Percentiles rank a stretch among this genome's conserved stretches.
Conservation (phyloP, 2,113 vertebrate genomes). For the Hipposideros armiger region DNA sequence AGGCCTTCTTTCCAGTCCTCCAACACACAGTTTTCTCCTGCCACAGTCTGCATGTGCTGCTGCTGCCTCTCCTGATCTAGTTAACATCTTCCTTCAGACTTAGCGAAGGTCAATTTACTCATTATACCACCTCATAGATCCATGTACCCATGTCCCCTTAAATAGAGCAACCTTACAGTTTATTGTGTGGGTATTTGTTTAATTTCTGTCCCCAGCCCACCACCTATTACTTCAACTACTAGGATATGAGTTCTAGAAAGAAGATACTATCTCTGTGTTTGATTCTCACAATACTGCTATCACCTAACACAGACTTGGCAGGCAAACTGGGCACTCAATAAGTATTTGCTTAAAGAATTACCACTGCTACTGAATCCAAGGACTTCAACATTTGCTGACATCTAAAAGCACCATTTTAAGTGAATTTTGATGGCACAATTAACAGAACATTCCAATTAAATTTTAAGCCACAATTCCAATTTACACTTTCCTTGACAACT, state of each 20-base stretch:
- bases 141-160: background rate
- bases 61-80: background rate
- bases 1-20: background rate
- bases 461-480: conserved; percentile 51
- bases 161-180: background rate
- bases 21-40: background rate
- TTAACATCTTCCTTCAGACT: conserved; percentile 15
- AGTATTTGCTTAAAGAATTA: conserved; percentile 55
- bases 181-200: background rate
- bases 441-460: conserved; percentile 1
- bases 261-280: background rate
- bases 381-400: conserved; percentile 24
- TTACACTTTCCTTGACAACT: conserved; percentile 54
- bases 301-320: background rate
- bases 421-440: conserved; percentile 21
- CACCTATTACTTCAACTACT: background rate
- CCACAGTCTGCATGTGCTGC: background rate
- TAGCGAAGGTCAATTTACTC: background rate
- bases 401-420: conserved; percentile 26
- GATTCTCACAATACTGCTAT: background rate
- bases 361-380: background rate
- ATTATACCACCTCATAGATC: background rate
- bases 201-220: conserved; percentile 7
- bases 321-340: background rate
- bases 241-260: background rate